These are phyloP conservation scores for Automeris io DNA, from an alignment of 2,888 invertebrate genomes.

Conservation along the genomic window DNA sequence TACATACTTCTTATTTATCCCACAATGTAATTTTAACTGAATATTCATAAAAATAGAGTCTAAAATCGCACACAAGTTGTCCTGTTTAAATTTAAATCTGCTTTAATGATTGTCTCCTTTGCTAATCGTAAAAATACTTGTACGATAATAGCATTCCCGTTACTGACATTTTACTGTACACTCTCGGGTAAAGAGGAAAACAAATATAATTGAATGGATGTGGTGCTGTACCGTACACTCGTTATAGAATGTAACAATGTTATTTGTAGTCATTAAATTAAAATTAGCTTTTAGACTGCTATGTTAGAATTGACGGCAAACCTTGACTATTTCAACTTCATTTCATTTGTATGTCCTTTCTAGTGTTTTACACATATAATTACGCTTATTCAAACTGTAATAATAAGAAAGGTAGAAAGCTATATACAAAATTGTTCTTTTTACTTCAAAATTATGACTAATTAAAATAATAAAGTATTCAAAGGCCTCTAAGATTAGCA, in stretches of 20 bases:
- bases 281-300: no score
- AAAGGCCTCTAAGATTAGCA: no score
- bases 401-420: no score
- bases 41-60: conserved; percentile 12
- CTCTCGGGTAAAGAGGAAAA: conserved; percentile 7
- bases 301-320: no score
- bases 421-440: no score
- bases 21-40: conserved; percentile 13
- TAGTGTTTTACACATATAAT: no score
- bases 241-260: not conserved
- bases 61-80: conserved; percentile 9
- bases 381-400: no score
- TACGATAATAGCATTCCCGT: conserved; percentile 28
- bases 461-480: no score
- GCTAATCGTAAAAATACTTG: conserved; percentile 57
- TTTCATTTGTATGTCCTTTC: no score
- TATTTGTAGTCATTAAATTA: not conserved
- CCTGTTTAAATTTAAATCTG: conserved; percentile 48
- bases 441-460: no score
- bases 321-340: no score
- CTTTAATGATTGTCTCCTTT: conserved; percentile 39
- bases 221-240: not conserved
- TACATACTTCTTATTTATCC: not conserved
- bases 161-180: conserved; percentile 23
- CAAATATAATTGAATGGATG: conserved; percentile 3